These are phyloP conservation scores for Lordiphosa mommai DNA, from an alignment of 1,140 invertebrate genomes.

Conservation along the genomic window DNA sequence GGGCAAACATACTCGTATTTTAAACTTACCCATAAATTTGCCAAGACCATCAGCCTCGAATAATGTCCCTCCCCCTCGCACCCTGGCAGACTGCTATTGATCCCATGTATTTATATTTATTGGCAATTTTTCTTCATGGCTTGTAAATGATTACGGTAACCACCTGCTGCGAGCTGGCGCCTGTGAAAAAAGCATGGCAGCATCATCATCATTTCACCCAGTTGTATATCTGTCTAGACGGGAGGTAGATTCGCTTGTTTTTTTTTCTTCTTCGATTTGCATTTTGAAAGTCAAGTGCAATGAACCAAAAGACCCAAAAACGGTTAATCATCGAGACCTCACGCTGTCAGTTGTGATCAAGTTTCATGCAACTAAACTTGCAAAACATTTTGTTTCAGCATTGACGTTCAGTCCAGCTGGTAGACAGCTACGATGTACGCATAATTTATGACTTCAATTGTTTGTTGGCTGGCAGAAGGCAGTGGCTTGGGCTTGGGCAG, in stretches of 20 bases:
- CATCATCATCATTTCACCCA: conserved; percentile 3
- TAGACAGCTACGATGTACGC: conserved; percentile 40
- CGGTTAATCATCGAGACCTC: too few species aligned
- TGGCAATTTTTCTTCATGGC: conserved; percentile 38
- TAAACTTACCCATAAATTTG: too few species aligned
- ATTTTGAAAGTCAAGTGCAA: conserved; percentile 26
- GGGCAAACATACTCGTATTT: too few species aligned
- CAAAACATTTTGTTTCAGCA: conserved; percentile 15
- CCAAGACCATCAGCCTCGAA: too few species aligned
- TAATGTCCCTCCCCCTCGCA: too few species aligned
- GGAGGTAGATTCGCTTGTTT: conserved; percentile 38
- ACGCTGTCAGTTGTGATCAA: conserved; percentile 1
- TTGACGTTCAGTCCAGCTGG: too few species aligned
- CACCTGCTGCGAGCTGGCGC: conserved; percentile 50
- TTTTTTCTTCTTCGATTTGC: conserved; percentile 35
- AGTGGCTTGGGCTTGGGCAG: conserved; percentile 15
- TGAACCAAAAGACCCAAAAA: too few species aligned
- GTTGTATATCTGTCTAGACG: conserved; percentile 48
- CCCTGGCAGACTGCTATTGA: background rate
- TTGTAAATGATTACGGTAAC: conserved; percentile 21
- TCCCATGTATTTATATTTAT: conserved; percentile 27
- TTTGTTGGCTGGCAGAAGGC: conserved; percentile 10
- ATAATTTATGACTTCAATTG: conserved; percentile 67
- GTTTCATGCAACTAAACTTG: conserved; percentile 4
- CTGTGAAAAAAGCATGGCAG: conserved; percentile 22